Base-by-base conservation (phyloP, 2,113 vertebrate genomes). In the Camelus bactrianus region DNA sequence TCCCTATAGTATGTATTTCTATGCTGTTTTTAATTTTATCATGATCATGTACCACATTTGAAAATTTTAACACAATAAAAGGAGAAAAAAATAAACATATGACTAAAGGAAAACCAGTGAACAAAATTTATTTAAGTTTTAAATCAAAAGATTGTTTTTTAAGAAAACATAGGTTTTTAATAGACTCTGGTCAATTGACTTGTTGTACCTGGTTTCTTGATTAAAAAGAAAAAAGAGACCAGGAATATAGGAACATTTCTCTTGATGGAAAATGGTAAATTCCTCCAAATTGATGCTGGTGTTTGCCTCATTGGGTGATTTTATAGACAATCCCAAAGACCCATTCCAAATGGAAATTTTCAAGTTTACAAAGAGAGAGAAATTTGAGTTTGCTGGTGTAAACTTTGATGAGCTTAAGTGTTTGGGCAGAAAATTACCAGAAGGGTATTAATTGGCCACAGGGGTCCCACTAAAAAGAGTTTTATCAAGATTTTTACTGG, bases 41-140 rank as follows among this genome's bases (percentile, higher is more conserved):
- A 58, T 26, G 73, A 62, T 89, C 13, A 2, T 30, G 24, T 54
- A 38, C 32, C 14, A 50, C 48, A 50, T 26, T 58, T 79, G 38
- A 79, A 96, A 87, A 35, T 32, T 83, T 81, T 24, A 73, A 94
- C 73, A 69, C 11, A 48, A 60, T 60, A 54, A 89, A 93, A 92
- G 38, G 16, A 77, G 38, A 86, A 70, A 7, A 22, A 83, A 84
- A 46, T 10, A 56, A 35, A 64, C 28, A 91, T 28, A 77, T 1
- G 6, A 65, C 42, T 56, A 28, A 88, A 95, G 70, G 72, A 22
- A 93, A 94, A 92, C 20, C 32, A 83, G 76, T 10, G 81, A 17
- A 35, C n/a, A 16, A 58, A 75, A 76, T 24, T 92, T 38, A 46
- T 48, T 38, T 73, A 72, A 32, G 24, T 64, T 86, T 30, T 69